phyloP scores from a whole-genome alignment of 2,888 invertebrate species.

The Cartodere bifasciata region DNA sequence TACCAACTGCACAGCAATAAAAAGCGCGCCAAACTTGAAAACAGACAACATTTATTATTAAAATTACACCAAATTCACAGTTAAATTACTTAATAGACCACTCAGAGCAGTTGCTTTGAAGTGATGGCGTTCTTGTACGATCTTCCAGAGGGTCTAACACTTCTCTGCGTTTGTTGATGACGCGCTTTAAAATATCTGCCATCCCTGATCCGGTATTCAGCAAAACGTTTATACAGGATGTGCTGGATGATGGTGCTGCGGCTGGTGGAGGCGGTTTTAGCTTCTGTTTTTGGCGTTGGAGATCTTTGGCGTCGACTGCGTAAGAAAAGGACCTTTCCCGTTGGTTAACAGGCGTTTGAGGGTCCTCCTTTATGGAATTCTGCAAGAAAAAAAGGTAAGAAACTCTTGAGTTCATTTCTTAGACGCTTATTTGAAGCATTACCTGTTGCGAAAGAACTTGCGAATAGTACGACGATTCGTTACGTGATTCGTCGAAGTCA shows the following conservation, averaged over 20 bases:
- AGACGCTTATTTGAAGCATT: too few relatives aligned
- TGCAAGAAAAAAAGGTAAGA: constrained; percentile 17
- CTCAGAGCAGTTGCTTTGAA: constrained; percentile 31
- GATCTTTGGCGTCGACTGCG: constrained; percentile 24
- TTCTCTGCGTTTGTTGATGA: constrained; percentile 32
- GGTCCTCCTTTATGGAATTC: constrained; percentile 27
- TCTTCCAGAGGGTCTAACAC: constrained; percentile 25
- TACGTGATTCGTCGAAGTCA: constrained; percentile 25
- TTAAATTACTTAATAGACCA: constrained; percentile 22
- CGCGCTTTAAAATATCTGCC: constrained; percentile 33
- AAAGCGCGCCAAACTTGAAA: too few relatives aligned
- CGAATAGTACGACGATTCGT: constrained; percentile 30
- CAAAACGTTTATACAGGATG: constrained; percentile 33
- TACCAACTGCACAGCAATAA: too few relatives aligned
- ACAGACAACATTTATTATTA: too few relatives aligned
- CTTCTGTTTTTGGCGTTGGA: constrained; percentile 26
- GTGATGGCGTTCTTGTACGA: constrained; percentile 16
- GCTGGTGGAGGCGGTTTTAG: constrained; percentile 20
- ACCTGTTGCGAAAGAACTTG: constrained; percentile 22
- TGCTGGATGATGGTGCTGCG: constrained; percentile 26
- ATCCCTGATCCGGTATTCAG: constrained; percentile 32
- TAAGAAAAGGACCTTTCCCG: constrained; percentile 29
- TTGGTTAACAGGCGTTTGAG: constrained; percentile 10
- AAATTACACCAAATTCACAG: too few relatives aligned
- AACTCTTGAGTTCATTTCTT: too few relatives aligned